phyloP scores from a whole-genome alignment of 1,140 invertebrate genomes.

The Manduca sexta region DNA sequence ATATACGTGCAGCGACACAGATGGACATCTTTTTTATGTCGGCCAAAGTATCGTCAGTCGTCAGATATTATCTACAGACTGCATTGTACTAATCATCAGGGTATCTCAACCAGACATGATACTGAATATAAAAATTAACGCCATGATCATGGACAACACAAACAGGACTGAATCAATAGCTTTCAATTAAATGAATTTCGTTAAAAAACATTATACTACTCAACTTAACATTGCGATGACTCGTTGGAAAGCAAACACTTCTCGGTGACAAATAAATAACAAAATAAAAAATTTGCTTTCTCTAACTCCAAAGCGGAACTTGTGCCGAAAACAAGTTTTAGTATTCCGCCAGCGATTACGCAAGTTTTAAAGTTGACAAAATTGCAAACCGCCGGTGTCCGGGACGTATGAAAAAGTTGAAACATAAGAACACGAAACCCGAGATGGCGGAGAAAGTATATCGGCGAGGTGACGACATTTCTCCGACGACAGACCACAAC shows the following conservation, averaged over 20 bases:
- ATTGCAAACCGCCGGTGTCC: slow-evolving; percentile 32
- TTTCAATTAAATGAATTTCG: not conserved
- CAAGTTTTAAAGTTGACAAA: slow-evolving; percentile 50
- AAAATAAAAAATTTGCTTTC: slow-evolving; percentile 47
- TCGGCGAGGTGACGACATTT: slow-evolving; percentile 17
- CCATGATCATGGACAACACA: slow-evolving; percentile 36
- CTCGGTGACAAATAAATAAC: slow-evolving; percentile 16
- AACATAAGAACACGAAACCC: slow-evolving; percentile 26
- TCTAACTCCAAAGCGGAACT: slow-evolving; percentile 32
- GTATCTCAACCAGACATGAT: too few relatives aligned
- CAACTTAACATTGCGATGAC: not conserved
- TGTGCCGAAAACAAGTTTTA: slow-evolving; percentile 43
- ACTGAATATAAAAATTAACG: slow-evolving; percentile 32
- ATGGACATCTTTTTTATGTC: too few relatives aligned
- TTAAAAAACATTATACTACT: not conserved
- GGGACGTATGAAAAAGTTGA: slow-evolving; percentile 37
- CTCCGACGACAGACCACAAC: slow-evolving; percentile 14
- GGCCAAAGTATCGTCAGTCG: too few relatives aligned
- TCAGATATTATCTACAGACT: too few relatives aligned
- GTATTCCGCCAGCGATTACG: slow-evolving; percentile 43
- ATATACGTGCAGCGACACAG: too few relatives aligned
- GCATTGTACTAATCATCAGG: too few relatives aligned
- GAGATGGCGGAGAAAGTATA: slow-evolving; percentile 45
- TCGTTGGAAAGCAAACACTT: not conserved
- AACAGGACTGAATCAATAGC: slow-evolving; percentile 1